A percentile compares a stretch with the other conserved stretches of the same genome.
phyloP scores from a whole-genome alignment of 2,113 vertebrate genomes.

The Chloroceryle aenea region DNA sequence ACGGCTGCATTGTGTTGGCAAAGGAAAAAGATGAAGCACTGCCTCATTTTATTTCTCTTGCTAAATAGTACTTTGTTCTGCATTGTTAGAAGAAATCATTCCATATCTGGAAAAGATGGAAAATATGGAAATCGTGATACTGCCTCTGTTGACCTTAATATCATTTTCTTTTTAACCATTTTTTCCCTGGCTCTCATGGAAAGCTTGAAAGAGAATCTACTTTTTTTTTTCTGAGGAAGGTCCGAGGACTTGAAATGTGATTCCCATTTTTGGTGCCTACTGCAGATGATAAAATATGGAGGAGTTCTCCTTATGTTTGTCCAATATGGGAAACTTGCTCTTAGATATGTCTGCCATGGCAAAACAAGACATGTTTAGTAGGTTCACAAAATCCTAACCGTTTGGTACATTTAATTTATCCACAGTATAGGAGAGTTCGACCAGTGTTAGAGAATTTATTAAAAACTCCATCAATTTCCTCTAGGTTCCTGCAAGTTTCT shows the following conservation, averaged over 20 bases:
- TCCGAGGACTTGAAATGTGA: neutral
- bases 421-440: neutral
- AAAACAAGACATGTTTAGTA: neutral
- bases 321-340: neutral
- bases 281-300: neutral
- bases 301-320: neutral
- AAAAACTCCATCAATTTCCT: neutral
- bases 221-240: neutral
- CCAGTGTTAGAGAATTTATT: neutral
- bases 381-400: neutral
- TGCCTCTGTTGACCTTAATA: neutral
- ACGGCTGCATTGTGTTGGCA: neutral
- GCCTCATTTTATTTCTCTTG: slow-evolving; percentile 24
- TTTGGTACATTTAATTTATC: neutral
- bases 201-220: neutral
- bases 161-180: neutral
- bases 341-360: neutral
- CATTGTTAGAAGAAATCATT: neutral
- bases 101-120: neutral
- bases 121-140: neutral
- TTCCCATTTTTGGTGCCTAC: neutral
- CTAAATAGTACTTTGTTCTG: neutral
- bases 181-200: neutral
- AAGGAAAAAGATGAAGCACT: slow-evolving; percentile 9
- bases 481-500: neutral